Percentiles rank a stretch among this genome's conserved stretches.
Conservation (phyloP, 2,797 vertebrate genomes). For the Mareca strepera region DNA sequence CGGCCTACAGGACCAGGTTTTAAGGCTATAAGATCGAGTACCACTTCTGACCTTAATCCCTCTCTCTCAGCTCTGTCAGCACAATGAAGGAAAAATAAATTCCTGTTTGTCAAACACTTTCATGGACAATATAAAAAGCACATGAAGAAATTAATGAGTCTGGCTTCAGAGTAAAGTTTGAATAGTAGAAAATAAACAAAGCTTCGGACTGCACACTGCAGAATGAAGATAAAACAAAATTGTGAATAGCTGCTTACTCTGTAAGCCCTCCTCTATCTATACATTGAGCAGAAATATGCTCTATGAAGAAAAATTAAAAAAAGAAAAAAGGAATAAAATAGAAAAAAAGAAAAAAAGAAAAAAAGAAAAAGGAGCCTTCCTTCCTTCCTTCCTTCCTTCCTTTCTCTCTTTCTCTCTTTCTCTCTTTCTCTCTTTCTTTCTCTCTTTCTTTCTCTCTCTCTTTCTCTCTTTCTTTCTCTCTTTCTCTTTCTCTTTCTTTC, state of each 20-base stretch:
- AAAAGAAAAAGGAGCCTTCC: not conserved
- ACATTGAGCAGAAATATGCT: not conserved
- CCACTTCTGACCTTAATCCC: not conserved
- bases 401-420: too few species aligned
- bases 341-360: not conserved
- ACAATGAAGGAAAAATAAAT: not conserved
- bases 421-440: too few species aligned
- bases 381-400: too few species aligned
- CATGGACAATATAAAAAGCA: not conserved
- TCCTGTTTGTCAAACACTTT: not conserved
- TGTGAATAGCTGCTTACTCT: not conserved
- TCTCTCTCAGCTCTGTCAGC: not conserved
- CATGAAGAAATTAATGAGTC: slow-evolving; percentile 14
- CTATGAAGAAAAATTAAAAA: not conserved
- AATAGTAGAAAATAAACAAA: slow-evolving; percentile 33
- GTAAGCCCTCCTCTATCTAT: not conserved
- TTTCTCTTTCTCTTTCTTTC: too few species aligned
- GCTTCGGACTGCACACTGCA: not conserved
- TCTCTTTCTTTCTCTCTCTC: too few species aligned
- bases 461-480: too few species aligned
- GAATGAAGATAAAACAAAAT: slow-evolving; percentile 22
- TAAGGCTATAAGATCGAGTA: not conserved
- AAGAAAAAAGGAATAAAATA: not conserved
- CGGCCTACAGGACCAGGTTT: not conserved
- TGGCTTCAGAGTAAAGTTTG: slow-evolving; percentile 23